Evolutionary conservation across 1,140 invertebrate species (phyloP).

Genomic region (Drosophila subobscura): DNA sequence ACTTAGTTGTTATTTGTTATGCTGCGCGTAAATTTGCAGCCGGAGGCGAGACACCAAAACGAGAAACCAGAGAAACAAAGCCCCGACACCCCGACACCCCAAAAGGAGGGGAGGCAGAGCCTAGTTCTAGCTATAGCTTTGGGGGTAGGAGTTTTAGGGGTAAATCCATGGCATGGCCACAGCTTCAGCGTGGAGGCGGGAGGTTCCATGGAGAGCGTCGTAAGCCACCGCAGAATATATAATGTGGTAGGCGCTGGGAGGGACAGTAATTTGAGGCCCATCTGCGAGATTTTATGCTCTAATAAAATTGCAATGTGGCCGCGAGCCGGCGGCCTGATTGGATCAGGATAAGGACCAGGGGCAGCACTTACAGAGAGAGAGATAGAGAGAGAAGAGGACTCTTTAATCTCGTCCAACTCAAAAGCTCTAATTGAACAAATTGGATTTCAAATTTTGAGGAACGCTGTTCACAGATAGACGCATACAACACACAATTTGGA

Average conservation of each 20-base stretch:
- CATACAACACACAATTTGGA: no score
- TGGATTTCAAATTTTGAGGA: no score
- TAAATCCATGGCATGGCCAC: neutral
- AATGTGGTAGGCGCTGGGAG: conserved; percentile 31
- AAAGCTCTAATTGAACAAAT: no score
- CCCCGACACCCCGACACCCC: neutral
- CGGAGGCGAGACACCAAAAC: conserved; percentile 41
- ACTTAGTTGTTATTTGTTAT: conserved; percentile 75
- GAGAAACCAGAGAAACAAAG: neutral
- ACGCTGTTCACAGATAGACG: no score
- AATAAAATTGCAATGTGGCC: conserved; percentile 60
- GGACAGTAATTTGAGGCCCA: conserved; percentile 51
- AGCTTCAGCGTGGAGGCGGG: neutral
- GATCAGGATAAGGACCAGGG: conserved; percentile 37
- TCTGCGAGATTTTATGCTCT: conserved; percentile 59
- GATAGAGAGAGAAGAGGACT: no score
- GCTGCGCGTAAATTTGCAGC: conserved; percentile 66
- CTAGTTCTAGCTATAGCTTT: neutral
- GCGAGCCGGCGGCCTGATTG: conserved; percentile 60
- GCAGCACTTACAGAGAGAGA: neutral
- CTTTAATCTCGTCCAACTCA: no score
- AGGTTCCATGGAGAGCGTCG: conserved; percentile 2
- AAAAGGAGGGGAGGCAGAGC: conserved; percentile 18
- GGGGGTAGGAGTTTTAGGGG: neutral
- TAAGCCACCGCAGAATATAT: conserved; percentile 22